Conservation (phyloP, 2,797 vertebrate genomes). For the Tauraco hartlaubi region DNA sequence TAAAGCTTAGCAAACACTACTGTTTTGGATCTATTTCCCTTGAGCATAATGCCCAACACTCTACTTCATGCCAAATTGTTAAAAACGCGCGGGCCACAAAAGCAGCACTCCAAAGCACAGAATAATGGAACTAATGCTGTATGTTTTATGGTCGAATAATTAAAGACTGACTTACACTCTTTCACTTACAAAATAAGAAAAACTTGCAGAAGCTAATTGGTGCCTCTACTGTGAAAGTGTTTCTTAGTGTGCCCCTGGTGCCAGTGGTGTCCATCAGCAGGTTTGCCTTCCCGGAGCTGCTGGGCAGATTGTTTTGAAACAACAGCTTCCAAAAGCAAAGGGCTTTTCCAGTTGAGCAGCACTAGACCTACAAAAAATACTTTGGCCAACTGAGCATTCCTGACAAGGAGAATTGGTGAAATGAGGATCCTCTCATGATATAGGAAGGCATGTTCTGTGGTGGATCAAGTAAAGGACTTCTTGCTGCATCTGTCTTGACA, state of each 20-base stretch:
- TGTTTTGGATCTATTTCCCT: background rate
- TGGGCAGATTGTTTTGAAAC: background rate
- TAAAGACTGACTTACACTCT: background rate
- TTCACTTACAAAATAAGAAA: background rate
- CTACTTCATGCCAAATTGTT: background rate
- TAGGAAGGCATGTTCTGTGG: rapidly evolving
- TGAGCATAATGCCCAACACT: background rate
- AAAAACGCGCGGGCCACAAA: background rate
- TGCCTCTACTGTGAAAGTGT: background rate
- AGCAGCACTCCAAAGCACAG: background rate
- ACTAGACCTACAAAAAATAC: rapidly evolving
- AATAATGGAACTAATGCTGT: background rate
- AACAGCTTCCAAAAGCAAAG: background rate
- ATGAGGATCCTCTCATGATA: too few relatives aligned
- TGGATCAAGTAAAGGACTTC: background rate
- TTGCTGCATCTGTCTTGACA: rapidly evolving
- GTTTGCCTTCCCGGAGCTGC: background rate
- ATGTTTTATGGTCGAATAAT: slow-evolving; percentile 9
- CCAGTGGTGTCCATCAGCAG: background rate
- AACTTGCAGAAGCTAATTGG: background rate
- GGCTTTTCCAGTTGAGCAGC: background rate
- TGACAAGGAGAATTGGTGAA: background rate
- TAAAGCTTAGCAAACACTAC: background rate
- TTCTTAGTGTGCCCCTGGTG: background rate
- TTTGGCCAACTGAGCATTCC: background rate